Evolutionary conservation across 2,888 invertebrate genomes (phyloP).

Genomic region (Craniophora ligustri): DNA sequence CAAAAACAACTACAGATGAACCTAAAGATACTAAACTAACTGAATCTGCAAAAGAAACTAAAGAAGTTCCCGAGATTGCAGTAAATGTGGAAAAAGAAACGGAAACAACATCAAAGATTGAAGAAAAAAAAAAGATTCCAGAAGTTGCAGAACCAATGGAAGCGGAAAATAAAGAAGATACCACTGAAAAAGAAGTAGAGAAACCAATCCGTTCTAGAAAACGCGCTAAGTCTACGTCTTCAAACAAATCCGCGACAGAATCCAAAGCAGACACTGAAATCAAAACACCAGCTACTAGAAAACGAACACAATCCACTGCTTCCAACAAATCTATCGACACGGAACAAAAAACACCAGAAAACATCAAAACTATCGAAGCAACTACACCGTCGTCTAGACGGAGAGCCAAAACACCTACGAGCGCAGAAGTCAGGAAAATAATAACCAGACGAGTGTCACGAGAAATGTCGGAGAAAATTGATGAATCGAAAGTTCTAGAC

Average conservation of each 20-base stretch:
- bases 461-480: slow-evolving; percentile 70
- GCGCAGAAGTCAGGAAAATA: slow-evolving; percentile 74
- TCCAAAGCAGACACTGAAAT: slow-evolving; percentile 43
- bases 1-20: slow-evolving; percentile 9
- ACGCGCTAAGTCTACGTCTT: slow-evolving; percentile 61
- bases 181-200: slow-evolving; percentile 20
- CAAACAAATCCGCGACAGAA: slow-evolving; percentile 55
- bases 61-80: background rate
- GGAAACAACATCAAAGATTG: slow-evolving; percentile 2
- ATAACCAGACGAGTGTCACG: slow-evolving; percentile 78
- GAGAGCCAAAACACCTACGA: slow-evolving; percentile 72
- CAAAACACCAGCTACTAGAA: slow-evolving; percentile 72
- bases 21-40: background rate
- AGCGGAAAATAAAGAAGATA: slow-evolving; percentile 19
- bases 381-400: slow-evolving; percentile 60
- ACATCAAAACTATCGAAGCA: slow-evolving; percentile 24
- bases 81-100: background rate
- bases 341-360: slow-evolving; percentile 66
- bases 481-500: slow-evolving; percentile 67
- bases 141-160: background rate
- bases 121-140: background rate
- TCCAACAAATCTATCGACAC: slow-evolving; percentile 65
- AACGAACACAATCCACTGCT: slow-evolving; percentile 70
- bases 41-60: slow-evolving; percentile 1
- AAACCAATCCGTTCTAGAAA: slow-evolving; percentile 51